Evolutionary conservation across 1,140 invertebrate species (phyloP), one percentile per base, ranked within the genome.

Genomic region (Holcopasites calliopsidis): DNA sequence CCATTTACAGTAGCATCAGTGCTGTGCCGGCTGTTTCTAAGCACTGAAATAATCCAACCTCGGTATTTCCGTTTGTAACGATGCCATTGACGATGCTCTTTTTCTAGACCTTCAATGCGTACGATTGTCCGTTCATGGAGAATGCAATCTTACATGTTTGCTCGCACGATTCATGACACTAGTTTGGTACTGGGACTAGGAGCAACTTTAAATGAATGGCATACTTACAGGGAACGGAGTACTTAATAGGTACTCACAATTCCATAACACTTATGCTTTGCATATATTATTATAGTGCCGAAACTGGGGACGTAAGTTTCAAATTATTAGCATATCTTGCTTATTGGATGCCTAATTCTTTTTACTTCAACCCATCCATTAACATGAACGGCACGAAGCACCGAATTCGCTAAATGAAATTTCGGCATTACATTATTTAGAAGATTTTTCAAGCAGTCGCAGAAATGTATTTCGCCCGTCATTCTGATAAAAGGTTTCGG

Each of bases 11-110:
- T 33, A 23, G 28, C 81, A 82, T 82, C 74, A 80, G 26, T 68
- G 31, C 49, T 10, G 68, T 64, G 2, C 68, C 79, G 52, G 68
- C 68, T 82, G 79, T 47, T 82, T 52, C 62, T 65, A 77, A 81
- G 79, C 58, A 58, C 73, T 26, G 50, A 77, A 82, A 62, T 82
- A 82, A 82, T 82, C 69, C 79, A 33, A 5, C 40, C n/a, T n/a
- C 16, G 54, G 57, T 64, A 77, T 82, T 82, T 81, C 23, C 31
- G 61, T 73, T 33, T 21, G 16, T 23, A 38, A 47, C 57, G 28
- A 62, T 31, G 52, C n/a, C 21, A 28, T 62, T 38, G 18, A 16
- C 33, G 33, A 70, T 18, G 21, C 33, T 28, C 31, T 52, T 38
- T 28, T 23, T 40, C 21, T n/a, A 13, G 11, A 16, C n/a, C 6